Evolutionary conservation across 2,113 vertebrate genomes (phyloP).

Genomic region (Todiramphus chloris): DNA sequence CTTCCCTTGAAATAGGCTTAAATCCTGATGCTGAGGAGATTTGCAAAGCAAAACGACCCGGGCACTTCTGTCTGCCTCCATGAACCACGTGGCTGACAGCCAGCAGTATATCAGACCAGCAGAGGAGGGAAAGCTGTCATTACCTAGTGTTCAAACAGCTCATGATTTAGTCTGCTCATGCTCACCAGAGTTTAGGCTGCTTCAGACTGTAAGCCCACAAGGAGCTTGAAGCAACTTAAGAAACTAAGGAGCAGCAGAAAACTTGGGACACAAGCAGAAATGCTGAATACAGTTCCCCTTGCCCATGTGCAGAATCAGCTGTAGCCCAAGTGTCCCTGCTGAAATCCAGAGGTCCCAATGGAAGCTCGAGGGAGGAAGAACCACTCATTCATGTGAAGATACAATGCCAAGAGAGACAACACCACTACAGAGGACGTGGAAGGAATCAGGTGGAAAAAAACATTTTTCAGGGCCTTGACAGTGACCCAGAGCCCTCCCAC

Average conservation of each 20-base stretch:
- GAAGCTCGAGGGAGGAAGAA: neutral
- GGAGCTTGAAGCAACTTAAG: neutral
- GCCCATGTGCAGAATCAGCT: neutral
- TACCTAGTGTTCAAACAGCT: neutral
- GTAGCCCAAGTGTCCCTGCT: neutral
- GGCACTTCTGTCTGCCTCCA: neutral
- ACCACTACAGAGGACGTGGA: neutral
- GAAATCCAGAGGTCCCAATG: neutral
- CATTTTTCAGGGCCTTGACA: conserved; percentile 12
- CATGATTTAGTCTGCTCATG: neutral
- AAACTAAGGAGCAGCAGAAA: neutral
- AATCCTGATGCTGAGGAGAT: neutral
- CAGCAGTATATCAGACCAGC: neutral
- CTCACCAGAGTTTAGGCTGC: neutral
- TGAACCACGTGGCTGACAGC: accelerated
- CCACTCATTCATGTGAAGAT: neutral
- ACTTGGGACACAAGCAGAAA: neutral
- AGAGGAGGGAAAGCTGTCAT: neutral
- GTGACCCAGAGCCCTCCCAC: neutral
- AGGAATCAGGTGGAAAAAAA: neutral
- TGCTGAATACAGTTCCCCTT: neutral
- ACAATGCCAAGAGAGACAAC: neutral
- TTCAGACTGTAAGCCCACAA: neutral
- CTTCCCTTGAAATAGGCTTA: neutral
- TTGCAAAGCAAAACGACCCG: neutral